Evolutionary conservation across 2,113 vertebrate genomes (phyloP).

Genomic region (Mobula birostris): DNA sequence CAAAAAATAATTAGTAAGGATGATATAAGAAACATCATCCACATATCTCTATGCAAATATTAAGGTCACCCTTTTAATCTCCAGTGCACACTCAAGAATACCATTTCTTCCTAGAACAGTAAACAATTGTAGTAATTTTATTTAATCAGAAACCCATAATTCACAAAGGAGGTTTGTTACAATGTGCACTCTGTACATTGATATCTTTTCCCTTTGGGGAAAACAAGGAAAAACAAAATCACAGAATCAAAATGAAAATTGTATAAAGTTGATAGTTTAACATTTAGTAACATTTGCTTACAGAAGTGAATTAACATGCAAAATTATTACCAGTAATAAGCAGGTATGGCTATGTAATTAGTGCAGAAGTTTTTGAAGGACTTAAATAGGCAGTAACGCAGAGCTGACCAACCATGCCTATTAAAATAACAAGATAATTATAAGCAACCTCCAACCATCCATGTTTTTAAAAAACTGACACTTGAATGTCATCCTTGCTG

Average conservation of each 20-base stretch:
- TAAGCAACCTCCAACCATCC: not conserved
- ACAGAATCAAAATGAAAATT: conserved; percentile 10
- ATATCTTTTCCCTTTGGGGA: conserved; percentile 9
- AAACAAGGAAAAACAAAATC: conserved; percentile 10
- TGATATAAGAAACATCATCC: conserved; percentile 22
- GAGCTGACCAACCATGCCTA: conserved; percentile 4
- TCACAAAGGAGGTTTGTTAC: conserved; percentile 18
- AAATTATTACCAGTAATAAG: conserved; percentile 35
- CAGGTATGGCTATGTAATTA: conserved; percentile 31
- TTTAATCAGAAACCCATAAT: conserved; percentile 37
- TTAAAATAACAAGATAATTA: conserved; percentile 1
- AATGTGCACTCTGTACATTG: conserved; percentile 29
- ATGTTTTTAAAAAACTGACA: not conserved
- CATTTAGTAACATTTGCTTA: conserved; percentile 35
- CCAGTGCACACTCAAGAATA: conserved; percentile 9
- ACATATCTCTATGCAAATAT: conserved; percentile 32
- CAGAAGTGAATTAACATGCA: conserved; percentile 27
- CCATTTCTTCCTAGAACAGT: not conserved
- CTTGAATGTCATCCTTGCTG: not conserved
- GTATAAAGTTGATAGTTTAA: conserved; percentile 30
- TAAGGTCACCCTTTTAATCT: not conserved
- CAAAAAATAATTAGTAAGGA: conserved; percentile 36
- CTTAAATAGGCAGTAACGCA: conserved; percentile 9
- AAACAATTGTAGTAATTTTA: not conserved
- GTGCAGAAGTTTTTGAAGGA: conserved; percentile 30